A percentile compares a stretch with the other conserved stretches of the same genome.
Evolutionary conservation across 2,888 invertebrate genomes (phyloP).

Genomic region (Maniola hyperantus): DNA sequence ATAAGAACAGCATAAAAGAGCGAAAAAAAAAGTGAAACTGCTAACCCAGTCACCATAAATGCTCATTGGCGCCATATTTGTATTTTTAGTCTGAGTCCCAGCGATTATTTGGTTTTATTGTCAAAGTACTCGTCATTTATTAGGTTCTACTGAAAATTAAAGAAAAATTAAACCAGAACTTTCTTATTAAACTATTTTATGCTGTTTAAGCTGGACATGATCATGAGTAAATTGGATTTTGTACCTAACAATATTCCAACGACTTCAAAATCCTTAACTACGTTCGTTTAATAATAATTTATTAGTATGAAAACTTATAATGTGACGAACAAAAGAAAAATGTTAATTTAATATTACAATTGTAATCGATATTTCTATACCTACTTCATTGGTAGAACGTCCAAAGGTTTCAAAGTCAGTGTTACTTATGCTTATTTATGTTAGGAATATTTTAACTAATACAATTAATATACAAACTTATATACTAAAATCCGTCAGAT

Average conservation of each 20-base stretch:
- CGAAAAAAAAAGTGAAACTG: not conserved
- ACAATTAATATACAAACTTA: not conserved
- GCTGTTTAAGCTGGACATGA: too few relatives aligned
- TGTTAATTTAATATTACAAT: not conserved
- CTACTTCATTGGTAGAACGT: not conserved
- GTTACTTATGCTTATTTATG: not conserved
- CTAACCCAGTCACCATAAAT: slow-evolving; percentile 5
- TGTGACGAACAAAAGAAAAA: slow-evolving; percentile 4
- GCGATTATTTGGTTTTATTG: not conserved
- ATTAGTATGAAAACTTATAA: not conserved
- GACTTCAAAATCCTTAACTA: too few relatives aligned
- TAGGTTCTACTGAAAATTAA: not conserved
- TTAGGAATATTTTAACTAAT: not conserved
- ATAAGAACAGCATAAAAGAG: not conserved
- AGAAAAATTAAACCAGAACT: too few relatives aligned
- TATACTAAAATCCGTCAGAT: not conserved
- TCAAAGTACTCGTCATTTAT: too few relatives aligned
- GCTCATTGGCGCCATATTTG: slow-evolving; percentile 32
- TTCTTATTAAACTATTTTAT: too few relatives aligned
- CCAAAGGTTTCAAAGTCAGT: not conserved
- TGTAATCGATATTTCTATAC: not conserved
- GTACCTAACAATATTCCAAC: not conserved
- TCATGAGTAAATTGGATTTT: not conserved
- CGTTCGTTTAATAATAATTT: not conserved
- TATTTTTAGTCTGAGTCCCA: slow-evolving; percentile 28